These are phyloP conservation scores for Calypte anna DNA, from an alignment of 2,113 vertebrate species.

Conservation along the genomic window DNA sequence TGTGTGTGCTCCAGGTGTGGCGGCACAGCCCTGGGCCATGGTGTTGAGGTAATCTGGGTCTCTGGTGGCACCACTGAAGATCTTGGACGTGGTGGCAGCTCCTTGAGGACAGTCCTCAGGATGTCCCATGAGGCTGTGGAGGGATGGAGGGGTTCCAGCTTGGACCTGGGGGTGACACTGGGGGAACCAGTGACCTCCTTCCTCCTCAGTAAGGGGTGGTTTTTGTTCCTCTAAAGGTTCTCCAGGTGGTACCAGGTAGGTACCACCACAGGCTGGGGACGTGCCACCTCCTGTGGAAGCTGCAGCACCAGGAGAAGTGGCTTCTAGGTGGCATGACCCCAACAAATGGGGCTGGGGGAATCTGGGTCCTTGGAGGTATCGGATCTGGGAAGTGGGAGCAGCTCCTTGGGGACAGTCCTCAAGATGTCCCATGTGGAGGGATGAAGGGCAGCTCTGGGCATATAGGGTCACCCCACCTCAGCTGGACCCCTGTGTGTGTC, in stretches of 20 bases:
- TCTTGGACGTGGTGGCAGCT: fast-evolving
- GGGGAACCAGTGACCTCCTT: no score
- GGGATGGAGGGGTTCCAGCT: neutral
- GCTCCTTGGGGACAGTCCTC: neutral
- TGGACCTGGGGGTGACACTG: no score
- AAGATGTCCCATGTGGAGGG: neutral
- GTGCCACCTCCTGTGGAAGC: no score
- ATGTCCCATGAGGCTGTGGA: neutral
- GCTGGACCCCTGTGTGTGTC: fast-evolving
- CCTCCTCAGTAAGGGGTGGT: no score
- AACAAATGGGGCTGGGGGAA: neutral
- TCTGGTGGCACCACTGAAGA: neutral
- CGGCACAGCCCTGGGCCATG: no score
- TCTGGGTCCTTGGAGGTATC: neutral
- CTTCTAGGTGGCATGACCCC: no score
- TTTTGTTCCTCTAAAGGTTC: no score
- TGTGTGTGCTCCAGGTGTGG: no score
- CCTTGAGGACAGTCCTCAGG: neutral
- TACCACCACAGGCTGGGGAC: no score
- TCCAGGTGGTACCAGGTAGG: no score
- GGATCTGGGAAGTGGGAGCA: fast-evolving
- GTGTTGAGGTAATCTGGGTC: fast-evolving
- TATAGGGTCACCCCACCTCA: no score
- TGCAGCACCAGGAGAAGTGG: no score
- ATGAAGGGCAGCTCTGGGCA: neutral